Percentiles rank a stretch among this genome's conserved stretches.
Evolutionary conservation across 2,888 invertebrate species (phyloP).

Genomic region (Podotricha telesiphe): DNA sequence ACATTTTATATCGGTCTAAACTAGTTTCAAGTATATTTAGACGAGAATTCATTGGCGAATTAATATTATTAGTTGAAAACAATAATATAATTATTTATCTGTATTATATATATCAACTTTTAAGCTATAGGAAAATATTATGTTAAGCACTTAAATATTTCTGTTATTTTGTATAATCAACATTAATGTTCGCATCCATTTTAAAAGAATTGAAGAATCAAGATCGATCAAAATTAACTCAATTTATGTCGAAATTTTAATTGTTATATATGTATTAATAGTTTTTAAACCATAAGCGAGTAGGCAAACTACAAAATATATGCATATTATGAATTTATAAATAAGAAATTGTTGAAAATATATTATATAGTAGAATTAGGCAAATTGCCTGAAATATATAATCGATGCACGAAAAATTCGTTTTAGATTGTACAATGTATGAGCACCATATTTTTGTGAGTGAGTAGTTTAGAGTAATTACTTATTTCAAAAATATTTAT

Average conservation of each 20-base stretch:
- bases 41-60: conserved; percentile 34
- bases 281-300: conserved; percentile 18
- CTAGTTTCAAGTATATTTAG: neutral
- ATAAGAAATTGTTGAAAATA: conserved; percentile 31
- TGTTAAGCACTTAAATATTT: neutral
- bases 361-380: conserved; percentile 34
- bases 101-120: neutral
- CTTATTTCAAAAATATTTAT: conserved; percentile 39
- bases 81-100: neutral
- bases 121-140: neutral
- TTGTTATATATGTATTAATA: conserved; percentile 34
- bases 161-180: neutral
- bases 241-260: conserved; percentile 29
- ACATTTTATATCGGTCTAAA: conserved; percentile 5
- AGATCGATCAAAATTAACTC: conserved; percentile 22
- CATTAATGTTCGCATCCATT: conserved; percentile 41
- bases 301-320: conserved; percentile 27
- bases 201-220: conserved; percentile 29
- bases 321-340: conserved; percentile 30
- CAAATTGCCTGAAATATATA: conserved; percentile 38
- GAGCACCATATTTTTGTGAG: conserved; percentile 49
- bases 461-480: conserved; percentile 42
- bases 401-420: conserved; percentile 43
- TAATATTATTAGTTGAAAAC: neutral
- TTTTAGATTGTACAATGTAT: conserved; percentile 39